These are phyloP conservation scores for Argopecten irradians DNA, from an alignment of 1,140 invertebrate species.

Conservation along the genomic window DNA sequence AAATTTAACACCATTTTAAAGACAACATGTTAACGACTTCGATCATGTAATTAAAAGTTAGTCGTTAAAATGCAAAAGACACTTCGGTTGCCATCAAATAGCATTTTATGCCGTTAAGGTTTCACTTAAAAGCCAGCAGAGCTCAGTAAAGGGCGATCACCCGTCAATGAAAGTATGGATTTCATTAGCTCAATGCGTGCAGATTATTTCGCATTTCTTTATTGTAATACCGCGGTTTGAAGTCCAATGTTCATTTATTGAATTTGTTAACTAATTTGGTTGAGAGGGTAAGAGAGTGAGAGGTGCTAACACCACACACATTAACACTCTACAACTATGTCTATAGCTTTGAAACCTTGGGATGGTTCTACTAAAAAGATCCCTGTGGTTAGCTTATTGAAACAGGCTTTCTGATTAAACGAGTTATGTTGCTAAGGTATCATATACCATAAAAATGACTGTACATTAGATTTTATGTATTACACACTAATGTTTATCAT, in stretches of 20 bases:
- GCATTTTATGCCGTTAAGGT: background rate
- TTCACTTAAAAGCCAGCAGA: background rate
- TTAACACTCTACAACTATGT: background rate
- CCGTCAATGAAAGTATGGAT: background rate
- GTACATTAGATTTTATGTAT: too few relatives aligned
- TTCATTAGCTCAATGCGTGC: background rate
- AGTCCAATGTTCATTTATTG: background rate
- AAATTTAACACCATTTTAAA: background rate
- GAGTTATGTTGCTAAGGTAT: too few relatives aligned
- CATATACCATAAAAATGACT: too few relatives aligned
- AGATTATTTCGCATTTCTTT: background rate
- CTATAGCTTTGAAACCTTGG: background rate
- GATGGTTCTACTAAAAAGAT: background rate
- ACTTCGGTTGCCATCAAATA: background rate
- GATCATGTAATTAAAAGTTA: background rate
- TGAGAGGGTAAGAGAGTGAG: background rate
- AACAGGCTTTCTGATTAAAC: too few relatives aligned
- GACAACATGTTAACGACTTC: background rate
- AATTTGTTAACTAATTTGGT: background rate
- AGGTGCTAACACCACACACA: background rate
- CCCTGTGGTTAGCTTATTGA: background rate
- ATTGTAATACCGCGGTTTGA: background rate
- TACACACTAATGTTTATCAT: too few relatives aligned
- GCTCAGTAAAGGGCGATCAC: background rate
- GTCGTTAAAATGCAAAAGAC: background rate